Evolutionary conservation across 2,113 vertebrate genomes (phyloP), one percentile per base, ranked within the genome.

Genomic region (Heterocephalus glaber): DNA sequence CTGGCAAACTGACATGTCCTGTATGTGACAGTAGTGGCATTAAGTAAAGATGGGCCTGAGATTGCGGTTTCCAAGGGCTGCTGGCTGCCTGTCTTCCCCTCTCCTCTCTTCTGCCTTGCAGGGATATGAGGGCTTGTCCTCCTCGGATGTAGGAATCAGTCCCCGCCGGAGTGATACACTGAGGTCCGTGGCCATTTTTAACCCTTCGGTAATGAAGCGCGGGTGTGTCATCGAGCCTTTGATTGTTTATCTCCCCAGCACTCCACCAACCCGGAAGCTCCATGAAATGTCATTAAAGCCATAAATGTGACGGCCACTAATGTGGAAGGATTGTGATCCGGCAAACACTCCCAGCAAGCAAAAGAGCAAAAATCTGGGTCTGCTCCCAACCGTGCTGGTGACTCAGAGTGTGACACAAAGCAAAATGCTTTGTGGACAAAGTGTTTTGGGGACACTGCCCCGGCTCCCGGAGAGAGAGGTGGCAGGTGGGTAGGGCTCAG

Each of bases 331-430:
- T 79, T 92, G 95, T 79, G 84, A 82, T 95, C 84, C 22, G 4
- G 90, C 87, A 95, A 68, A 92, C 10, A 41, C 70, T 88, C 17
- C 66, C 49, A 41, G 92, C 82, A 82, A 88, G 81, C 70, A 65
- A 61, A 89, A 30, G 92, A 84, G 68, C 94, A 80, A 74, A 96
- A 92, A 52, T 81, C 94, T 96, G 92, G 93, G 94, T 65, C 90
- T 84, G 35, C 87, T 87, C 87, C 96, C 96, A 96, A 41, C 47
- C 4, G 33, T 92, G 96, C 65, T 0, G 0, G 60, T 97, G 97
- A 97, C 93, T 98, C 97, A 98, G 52, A 61, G 70, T 85, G 33
- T 93, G 89, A 96, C 90, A 89, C 80, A 87, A 77, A 83, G 86
- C 58, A 84, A 76, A 89, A 61, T 2, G 19, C 65, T 76, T n/a